Percentiles rank a stretch among this genome's conserved stretches.
phyloP scores from a whole-genome alignment of 2,113 vertebrate species.

The Otocyon megalotis region DNA sequence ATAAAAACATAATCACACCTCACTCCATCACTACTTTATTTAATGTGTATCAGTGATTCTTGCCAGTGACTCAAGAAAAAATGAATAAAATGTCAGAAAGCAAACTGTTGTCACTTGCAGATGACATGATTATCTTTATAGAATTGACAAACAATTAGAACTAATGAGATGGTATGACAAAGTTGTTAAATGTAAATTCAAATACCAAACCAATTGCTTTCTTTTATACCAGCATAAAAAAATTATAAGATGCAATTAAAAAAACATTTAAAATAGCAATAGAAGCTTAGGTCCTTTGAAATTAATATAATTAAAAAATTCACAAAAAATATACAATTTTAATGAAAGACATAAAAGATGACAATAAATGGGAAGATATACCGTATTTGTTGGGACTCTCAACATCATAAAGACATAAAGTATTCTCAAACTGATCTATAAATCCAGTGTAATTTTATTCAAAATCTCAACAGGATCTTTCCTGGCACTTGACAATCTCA shows the following conservation, averaged over 20 bases:
- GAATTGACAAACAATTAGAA: constrained; percentile 35
- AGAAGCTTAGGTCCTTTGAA: constrained; percentile 50
- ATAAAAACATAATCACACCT: too few relatives aligned
- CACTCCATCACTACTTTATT: background rate
- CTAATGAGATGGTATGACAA: constrained; percentile 14
- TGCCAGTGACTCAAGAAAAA: constrained; percentile 51
- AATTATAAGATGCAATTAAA: constrained; percentile 43
- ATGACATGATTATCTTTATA: constrained; percentile 28
- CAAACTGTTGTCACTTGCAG: constrained; percentile 25
- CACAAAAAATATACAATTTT: constrained; percentile 28
- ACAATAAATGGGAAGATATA: constrained; percentile 5
- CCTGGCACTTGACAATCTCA: background rate
- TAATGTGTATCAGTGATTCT: constrained; percentile 16
- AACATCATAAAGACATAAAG: constrained; percentile 60
- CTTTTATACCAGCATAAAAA: background rate
- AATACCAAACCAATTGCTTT: constrained; percentile 25
- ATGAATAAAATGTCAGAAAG: constrained; percentile 53
- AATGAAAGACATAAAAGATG: constrained; percentile 52
- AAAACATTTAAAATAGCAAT: constrained; percentile 8
- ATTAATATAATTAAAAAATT: constrained; percentile 44
- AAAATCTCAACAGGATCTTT: constrained; percentile 53
- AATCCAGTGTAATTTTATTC: constrained; percentile 40
- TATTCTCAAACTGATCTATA: background rate
- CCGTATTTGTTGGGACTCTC: background rate
- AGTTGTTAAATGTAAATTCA: constrained; percentile 19